A percentile compares a stretch with the other conserved stretches of the same genome.
These are phyloP conservation scores for Zonotrichia leucophrys DNA, from an alignment of 2,113 vertebrate species.

Conservation along the genomic window DNA sequence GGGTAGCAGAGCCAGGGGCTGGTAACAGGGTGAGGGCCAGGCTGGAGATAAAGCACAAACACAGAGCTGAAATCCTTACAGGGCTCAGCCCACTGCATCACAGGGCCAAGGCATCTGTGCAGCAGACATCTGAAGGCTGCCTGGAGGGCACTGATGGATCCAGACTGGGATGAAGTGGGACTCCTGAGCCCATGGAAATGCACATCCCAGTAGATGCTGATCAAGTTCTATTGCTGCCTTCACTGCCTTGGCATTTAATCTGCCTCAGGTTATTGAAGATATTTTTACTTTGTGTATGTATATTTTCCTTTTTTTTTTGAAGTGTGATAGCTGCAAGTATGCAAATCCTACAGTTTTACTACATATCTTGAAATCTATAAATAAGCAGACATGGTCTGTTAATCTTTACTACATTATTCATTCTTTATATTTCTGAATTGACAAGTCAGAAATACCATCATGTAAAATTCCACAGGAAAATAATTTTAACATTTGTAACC, in stretches of 20 bases:
- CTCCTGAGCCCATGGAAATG: too few species aligned
- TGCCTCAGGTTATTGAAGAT: not conserved
- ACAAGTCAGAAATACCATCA: not conserved
- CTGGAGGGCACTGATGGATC: not conserved
- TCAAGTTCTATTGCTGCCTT: not conserved
- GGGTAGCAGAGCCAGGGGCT: not conserved
- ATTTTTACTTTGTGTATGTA: not conserved
- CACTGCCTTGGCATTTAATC: not conserved
- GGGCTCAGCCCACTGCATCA: not conserved
- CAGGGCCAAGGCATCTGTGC: not conserved
- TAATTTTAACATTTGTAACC: not conserved
- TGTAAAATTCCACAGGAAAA: not conserved
- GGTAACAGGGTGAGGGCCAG: not conserved
- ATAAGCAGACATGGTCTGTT: not conserved
- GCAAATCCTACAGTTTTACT: not conserved
- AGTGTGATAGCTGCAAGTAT: not conserved
- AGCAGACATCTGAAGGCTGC: not conserved
- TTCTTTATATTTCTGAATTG: not conserved
- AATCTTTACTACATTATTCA: not conserved
- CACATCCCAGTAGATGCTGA: fast-evolving
- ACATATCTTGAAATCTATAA: not conserved
- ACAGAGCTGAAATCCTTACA: not conserved
- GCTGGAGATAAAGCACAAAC: not conserved
- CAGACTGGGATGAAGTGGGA: not conserved
- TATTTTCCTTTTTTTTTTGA: not conserved